phyloP scores from a whole-genome alignment of 2,888 invertebrate species.

The Drosophila percnosoma region DNA sequence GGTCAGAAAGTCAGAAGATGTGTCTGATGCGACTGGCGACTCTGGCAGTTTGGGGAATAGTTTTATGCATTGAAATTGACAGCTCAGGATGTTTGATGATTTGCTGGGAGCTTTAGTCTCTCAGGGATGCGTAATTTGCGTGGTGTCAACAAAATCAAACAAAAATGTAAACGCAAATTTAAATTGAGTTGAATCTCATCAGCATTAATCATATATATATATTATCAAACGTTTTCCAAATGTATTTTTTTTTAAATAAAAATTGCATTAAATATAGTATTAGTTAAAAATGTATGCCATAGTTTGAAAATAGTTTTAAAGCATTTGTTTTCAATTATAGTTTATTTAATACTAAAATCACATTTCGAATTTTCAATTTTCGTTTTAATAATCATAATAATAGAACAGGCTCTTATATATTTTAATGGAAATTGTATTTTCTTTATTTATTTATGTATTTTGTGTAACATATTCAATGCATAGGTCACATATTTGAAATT shows the following conservation, averaged over 20 bases:
- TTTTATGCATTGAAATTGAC: constrained; percentile 65
- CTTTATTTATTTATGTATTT: neutral
- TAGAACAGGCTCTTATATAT: neutral
- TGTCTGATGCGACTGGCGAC: constrained; percentile 34
- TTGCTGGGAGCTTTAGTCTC: constrained; percentile 2
- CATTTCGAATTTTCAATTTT: neutral
- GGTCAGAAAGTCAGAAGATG: constrained; percentile 57
- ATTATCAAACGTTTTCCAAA: neutral
- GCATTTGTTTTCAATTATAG: neutral
- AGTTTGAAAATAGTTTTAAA: neutral
- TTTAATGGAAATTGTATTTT: neutral
- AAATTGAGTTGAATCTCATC: constrained; percentile 10
- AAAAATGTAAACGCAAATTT: neutral
- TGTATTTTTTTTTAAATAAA: neutral
- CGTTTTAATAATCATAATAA: neutral
- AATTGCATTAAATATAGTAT: neutral
- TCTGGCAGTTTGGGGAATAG: constrained; percentile 7
- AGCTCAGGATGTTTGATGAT: constrained; percentile 55
- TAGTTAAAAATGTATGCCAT: neutral
- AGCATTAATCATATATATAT: neutral
- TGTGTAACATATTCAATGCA: neutral
- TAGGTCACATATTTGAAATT: neutral
- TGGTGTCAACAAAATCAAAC: constrained; percentile 28
- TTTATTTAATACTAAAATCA: neutral
- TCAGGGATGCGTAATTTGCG: constrained; percentile 30